Conservation (phyloP, 2,113 vertebrate genomes). For the Brachionichthys hirsutus region DNA sequence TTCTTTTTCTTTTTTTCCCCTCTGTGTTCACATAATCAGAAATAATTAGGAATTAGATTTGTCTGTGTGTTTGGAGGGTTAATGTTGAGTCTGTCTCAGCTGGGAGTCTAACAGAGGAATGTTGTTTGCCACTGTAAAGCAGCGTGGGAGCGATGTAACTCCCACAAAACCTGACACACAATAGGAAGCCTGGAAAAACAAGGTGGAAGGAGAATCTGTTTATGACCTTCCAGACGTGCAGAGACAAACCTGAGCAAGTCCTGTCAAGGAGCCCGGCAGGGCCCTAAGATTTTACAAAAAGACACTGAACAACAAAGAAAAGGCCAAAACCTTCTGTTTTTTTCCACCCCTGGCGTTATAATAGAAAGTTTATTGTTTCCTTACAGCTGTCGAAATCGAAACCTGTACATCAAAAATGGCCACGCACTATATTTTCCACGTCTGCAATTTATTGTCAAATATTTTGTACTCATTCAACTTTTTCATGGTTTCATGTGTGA, state of each 20-base stretch:
- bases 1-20: too few species aligned
- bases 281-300: constrained; percentile 10
- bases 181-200: constrained; percentile 37
- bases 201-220: constrained; percentile 41
- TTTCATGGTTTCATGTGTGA: too few species aligned
- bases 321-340: neutral
- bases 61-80: constrained; percentile 29
- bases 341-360: neutral
- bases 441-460: too few species aligned
- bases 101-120: constrained; percentile 62
- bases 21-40: neutral
- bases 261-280: constrained; percentile 12
- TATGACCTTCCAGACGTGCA: constrained; percentile 43
- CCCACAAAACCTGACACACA: constrained; percentile 34
- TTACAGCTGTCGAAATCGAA: too few species aligned
- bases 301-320: constrained; percentile 10
- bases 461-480: too few species aligned
- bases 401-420: too few species aligned
- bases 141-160: constrained; percentile 54
- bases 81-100: constrained; percentile 34
- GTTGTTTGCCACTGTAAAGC: constrained; percentile 64
- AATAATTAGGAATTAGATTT: neutral
- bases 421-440: too few species aligned
- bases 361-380: too few species aligned
- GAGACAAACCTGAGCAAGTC: constrained; percentile 63